Base-by-base conservation (phyloP, 2,888 invertebrate genomes). In the Lottia scabra region DNA sequence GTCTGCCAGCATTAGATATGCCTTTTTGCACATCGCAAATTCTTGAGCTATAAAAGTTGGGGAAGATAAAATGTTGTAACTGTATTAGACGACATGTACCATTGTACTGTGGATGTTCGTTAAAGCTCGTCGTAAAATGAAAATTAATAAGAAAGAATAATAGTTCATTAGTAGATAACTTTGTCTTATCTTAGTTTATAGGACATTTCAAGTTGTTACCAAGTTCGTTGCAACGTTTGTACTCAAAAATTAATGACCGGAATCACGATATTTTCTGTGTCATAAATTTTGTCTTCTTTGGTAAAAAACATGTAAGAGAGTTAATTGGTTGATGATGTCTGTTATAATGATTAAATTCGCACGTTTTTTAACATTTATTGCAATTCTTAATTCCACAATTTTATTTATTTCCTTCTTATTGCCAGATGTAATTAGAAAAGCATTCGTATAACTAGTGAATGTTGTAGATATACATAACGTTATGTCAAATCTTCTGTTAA, bases 361-460 rank as follows among this genome's bases (percentile, higher is more conserved):
- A 56, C 23, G 12, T 56, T 56, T 56, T 56, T 56, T 56, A 19
- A 13, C 56, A 56, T 56, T 56, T 23, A 56, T 56, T 23, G 56
- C 56, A 13, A 56, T 56, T 23, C 23, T 19, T 56, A 56, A 56
- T 56, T 56, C 56, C 56, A 56, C 19, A 56, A 56, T 56, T 56
- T 56, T 56, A 56, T 56, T 56, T 56, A 56, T 56, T 56, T 56
- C 23, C 56, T 56, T 56, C 19, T 56, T 56, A 56, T 56, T 56
- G 56, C 19, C 56, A 56, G 56, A 23, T 19, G 19, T 56, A 56
- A 56, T 56, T 56, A 56, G 56, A 56, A 56, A 56, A 56, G 56
- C 56, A 56, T 56, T 56, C 56, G 23, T 56, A 56, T 56, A 23
- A 8, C 23, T 56, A 23, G 56, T 13, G 56, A 56, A 56, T 56